Evolutionary conservation across 2,113 vertebrate species (phyloP).

Genomic region (Microcebus lehilahytsara): DNA sequence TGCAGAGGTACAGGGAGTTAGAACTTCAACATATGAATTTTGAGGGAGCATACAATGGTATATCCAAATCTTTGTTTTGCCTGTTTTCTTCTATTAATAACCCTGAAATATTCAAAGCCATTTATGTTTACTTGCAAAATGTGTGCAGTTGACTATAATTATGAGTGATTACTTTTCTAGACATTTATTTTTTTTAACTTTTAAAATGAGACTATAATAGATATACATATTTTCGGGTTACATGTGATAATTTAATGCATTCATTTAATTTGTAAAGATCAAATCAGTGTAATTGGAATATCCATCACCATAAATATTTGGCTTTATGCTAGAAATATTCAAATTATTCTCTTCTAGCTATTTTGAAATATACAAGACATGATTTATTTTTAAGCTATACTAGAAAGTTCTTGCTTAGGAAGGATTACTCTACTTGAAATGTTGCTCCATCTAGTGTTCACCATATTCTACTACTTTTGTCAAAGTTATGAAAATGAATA

Average conservation of each 20-base stretch:
- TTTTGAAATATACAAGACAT: neutral
- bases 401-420: neutral
- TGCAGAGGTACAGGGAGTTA: neutral
- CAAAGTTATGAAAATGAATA: constrained; percentile 13
- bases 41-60: neutral
- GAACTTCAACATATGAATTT: neutral
- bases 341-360: neutral
- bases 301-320: neutral
- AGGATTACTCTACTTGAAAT: constrained; percentile 27
- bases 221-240: neutral
- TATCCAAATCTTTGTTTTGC: neutral
- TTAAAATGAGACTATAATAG: neutral
- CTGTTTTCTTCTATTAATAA: neutral
- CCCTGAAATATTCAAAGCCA: neutral
- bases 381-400: neutral
- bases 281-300: neutral
- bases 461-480: constrained; percentile 11
- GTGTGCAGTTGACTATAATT: neutral
- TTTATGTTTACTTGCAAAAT: neutral
- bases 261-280: neutral
- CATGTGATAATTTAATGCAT: neutral
- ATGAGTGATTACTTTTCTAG: neutral
- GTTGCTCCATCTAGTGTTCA: constrained; percentile 29
- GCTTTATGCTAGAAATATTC: neutral
- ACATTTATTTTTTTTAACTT: neutral